Base-by-base conservation (phyloP, 2,797 vertebrate species). In the Danio tinwini region DNA sequence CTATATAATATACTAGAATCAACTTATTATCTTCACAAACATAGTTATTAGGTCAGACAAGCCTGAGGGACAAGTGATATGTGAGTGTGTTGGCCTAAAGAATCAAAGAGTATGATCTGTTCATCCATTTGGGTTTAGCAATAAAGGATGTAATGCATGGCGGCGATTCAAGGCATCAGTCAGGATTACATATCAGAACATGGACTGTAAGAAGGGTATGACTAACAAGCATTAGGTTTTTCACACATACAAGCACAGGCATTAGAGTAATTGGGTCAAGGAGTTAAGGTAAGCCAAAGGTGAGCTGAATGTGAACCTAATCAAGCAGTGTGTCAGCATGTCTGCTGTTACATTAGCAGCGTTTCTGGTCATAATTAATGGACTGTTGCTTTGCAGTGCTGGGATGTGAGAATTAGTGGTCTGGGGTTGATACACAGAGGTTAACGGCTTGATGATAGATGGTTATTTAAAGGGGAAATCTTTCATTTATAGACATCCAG, bases 371-470 rank as follows among this genome's bases (percentile, higher is more conserved):
- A 59, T 72, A 53, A 50, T 81, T 52, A 71, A 77, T 72, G 16
- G 47, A 81, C 74, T 12, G 16, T 63, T 77, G 64, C 78, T 75
- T 39, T 83, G 81, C 81, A 88, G 87, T 72, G 84, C 80, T 77
- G 72, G 82, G 84, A 78, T 78, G 87, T 90, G 85, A 84, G 85
- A 88, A 59, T 70, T 70, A 78, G 29, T 50, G 44, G 21, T 45
- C 74, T 58, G 11, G 49, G 49, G 44, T 47, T 65, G 5, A 49
- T 42, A 44, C 14, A 56, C 50, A 8, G 47, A 21, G n/a, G 13
- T 65, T 14, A 19, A 39, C 9, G 8, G 21, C 19, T 47, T 56
- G 40, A 14, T 17, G 39, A n/a, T 5, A 8, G 12, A 29, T 6
- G 10, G 3, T 40, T 40, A 14, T 42, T 40, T 37, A 40, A 39